Base-by-base conservation (phyloP, 1,140 invertebrate genomes). In the Pachypeltis micranthus region DNA sequence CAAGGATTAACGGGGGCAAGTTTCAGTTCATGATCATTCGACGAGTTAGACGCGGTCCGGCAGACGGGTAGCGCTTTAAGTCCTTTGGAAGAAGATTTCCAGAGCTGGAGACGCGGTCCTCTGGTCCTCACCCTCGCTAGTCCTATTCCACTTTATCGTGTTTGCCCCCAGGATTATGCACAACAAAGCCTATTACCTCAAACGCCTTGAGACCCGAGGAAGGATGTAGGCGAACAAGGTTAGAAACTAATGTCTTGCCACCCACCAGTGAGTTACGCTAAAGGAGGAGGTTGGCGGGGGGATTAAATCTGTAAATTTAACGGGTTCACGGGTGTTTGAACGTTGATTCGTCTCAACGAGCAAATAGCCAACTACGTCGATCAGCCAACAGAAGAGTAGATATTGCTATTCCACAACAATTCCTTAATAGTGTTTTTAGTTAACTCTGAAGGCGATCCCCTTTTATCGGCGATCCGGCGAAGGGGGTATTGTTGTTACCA, bases 111-210 rank as follows among this genome's bases (percentile, higher is more conserved):
- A n/a, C n/a, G n/a, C n/a, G n/a, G n/a, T n/a, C n/a, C n/a, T n/a
- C n/a, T n/a, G n/a, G n/a, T n/a, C n/a, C n/a, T n/a, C n/a, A 7
- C 31, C 31, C 31, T 39, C 31, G 31, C 31, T 51, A 21, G 23
- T 21, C 47, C 23, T 21, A 4, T 21, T 21, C 47, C 19, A 51
- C 7, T 21, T 21, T 10, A 51, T 51, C 23, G 23, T 51, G 47
- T 51, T 51, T 51, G 23, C 47, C 7, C 23, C 19, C 10, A 21
- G 47, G 47, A 51, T 51, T 51, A 51, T 51, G 47, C 47, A 21
- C 23, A 51, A 51, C 47, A 51, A 51, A 51, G 47, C 47, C 47
- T 51, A 51, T 51, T 51, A 51, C 47, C 47, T 14, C 47, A 7
- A 10, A 51, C 19, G 47, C 19, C 12, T 51, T 51, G 47, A 21